Conservation (phyloP, 2,113 vertebrate genomes). For the Ochotona curzoniae region DNA sequence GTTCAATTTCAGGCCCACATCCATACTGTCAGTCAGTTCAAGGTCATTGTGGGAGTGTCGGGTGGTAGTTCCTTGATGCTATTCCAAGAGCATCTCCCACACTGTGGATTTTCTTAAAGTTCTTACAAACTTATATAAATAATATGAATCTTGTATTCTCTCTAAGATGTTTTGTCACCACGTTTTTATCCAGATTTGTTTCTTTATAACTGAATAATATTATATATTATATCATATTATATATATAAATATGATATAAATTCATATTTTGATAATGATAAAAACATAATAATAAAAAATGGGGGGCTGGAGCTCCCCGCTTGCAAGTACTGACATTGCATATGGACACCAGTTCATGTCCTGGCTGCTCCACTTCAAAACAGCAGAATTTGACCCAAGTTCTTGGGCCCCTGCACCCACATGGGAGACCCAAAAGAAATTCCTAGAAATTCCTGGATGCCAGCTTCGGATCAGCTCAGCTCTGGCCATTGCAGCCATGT, state of each 20-base stretch:
- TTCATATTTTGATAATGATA: conserved; percentile 28
- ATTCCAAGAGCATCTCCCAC: background rate
- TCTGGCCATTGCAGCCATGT: too few relatives aligned
- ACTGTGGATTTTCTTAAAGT: background rate
- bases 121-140: conserved; percentile 5
- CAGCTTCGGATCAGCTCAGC: too few relatives aligned
- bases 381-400: too few relatives aligned
- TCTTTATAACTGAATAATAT: background rate
- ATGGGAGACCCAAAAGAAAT: too few relatives aligned
- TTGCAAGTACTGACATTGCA: too few relatives aligned
- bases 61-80: rapidly evolving
- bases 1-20: conserved; percentile 39
- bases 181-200: background rate
- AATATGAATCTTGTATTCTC: background rate
- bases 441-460: too few relatives aligned
- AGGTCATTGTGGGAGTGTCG: rapidly evolving
- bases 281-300: conserved; percentile 26
- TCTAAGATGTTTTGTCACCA: background rate
- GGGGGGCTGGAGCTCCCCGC: background rate
- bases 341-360: too few relatives aligned
- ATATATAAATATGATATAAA: too few relatives aligned
- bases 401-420: too few relatives aligned
- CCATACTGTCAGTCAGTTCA: background rate
- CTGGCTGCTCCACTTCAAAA: too few relatives aligned
- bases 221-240: too few relatives aligned